Percentiles rank a stretch among this genome's conserved stretches.
These are phyloP conservation scores for Tetragnatha montana DNA, from an alignment of 2,888 invertebrate genomes.

Conservation along the genomic window DNA sequence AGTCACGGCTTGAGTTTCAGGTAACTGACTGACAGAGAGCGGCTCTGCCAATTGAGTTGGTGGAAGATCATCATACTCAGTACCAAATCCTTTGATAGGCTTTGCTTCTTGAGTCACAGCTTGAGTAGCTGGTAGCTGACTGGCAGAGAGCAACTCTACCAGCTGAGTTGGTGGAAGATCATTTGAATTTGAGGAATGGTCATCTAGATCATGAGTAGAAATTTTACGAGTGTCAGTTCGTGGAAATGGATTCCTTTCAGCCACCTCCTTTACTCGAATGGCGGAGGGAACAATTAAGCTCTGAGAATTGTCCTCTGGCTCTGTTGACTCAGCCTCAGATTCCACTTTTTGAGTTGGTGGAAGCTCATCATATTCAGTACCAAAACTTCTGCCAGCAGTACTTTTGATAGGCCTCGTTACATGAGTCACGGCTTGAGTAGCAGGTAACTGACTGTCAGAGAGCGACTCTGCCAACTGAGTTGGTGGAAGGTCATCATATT, in stretches of 20 bases:
- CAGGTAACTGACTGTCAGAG: background rate
- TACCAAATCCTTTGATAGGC: too few species aligned
- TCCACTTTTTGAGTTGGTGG: background rate
- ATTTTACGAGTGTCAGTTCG: background rate
- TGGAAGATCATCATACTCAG: too few species aligned
- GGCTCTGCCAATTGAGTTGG: background rate
- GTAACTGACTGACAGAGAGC: background rate
- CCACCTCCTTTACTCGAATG: background rate
- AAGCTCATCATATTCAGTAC: background rate
- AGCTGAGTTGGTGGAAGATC: background rate
- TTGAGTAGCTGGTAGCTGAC: background rate
- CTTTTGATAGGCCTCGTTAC: too few species aligned
- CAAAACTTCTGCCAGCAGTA: too few species aligned
- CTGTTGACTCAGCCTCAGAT: background rate
- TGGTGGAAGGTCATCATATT: background rate
- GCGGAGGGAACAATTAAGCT: background rate
- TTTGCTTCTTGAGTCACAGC: too few species aligned
- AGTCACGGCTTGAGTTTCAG: background rate
- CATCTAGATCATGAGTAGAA: background rate
- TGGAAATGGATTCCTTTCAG: background rate
- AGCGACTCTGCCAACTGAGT: background rate
- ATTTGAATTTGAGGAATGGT: background rate
- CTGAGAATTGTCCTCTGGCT: background rate
- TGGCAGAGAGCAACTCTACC: background rate
- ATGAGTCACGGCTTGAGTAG: background rate